phyloP scores from a whole-genome alignment of 2,113 vertebrate genomes.

The Indri indri region DNA sequence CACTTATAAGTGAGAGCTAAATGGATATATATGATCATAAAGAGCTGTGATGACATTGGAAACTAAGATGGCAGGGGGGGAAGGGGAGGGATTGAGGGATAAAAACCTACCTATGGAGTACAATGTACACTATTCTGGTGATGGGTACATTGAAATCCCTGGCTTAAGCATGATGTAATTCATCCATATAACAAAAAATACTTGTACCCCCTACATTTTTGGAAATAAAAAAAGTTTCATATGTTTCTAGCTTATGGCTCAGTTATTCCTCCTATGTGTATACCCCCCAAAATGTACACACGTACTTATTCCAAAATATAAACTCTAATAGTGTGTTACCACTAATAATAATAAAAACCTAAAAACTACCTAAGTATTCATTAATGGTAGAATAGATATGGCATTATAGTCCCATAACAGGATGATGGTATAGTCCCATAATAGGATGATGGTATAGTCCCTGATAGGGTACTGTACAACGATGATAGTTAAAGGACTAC shows the following conservation, averaged over 20 bases:
- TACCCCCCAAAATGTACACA: not conserved
- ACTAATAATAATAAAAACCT: not conserved
- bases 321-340: not conserved
- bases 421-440: not conserved
- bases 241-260: not conserved
- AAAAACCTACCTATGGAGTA: too few relatives aligned
- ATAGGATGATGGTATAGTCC: not conserved
- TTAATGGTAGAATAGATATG: not conserved
- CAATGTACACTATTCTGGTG: too few relatives aligned
- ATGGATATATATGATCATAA: too few relatives aligned
- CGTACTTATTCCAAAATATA: not conserved
- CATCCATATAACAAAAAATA: too few relatives aligned
- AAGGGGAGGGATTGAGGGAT: too few relatives aligned
- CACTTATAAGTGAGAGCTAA: too few relatives aligned
- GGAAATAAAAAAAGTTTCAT: not conserved
- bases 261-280: not conserved
- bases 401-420: not conserved
- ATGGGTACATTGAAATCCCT: too few relatives aligned
- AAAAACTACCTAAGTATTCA: not conserved
- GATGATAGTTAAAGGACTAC: not conserved
- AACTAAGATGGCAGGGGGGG: too few relatives aligned
- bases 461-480: not conserved
- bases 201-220: too few relatives aligned
- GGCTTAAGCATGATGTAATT: too few relatives aligned
- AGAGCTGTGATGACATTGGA: too few relatives aligned